These are phyloP conservation scores for Acleris laterana DNA, from an alignment of 2,888 invertebrate species.

Conservation along the genomic window DNA sequence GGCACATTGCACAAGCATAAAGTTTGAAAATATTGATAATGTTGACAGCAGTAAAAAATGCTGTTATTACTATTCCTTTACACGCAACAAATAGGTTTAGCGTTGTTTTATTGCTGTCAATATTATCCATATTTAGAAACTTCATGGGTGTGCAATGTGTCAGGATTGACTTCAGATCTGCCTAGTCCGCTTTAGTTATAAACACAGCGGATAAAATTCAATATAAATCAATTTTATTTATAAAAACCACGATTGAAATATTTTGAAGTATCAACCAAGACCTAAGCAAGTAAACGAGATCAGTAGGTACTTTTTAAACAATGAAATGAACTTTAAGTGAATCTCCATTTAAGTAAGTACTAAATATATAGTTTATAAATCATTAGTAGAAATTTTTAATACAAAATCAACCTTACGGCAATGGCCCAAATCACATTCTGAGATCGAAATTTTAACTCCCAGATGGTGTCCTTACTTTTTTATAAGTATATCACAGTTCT, in stretches of 20 bases:
- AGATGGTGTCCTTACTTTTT: constrained; percentile 73
- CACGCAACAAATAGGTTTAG: too few species aligned
- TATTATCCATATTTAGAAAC: too few species aligned
- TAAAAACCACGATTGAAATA: not conserved
- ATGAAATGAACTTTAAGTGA: not conserved
- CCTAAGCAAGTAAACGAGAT: constrained; percentile 4
- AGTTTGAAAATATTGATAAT: too few species aligned
- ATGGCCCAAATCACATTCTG: constrained; percentile 68
- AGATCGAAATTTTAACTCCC: constrained; percentile 74
- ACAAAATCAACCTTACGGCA: constrained; percentile 47
- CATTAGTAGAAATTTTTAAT: constrained; percentile 16
- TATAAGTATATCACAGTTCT: constrained; percentile 75
- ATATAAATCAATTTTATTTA: not conserved
- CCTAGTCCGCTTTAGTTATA: not conserved
- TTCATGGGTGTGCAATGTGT: too few species aligned
- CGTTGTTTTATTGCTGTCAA: too few species aligned
- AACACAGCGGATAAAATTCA: not conserved
- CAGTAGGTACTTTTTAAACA: not conserved
- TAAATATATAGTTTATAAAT: constrained; percentile 1
- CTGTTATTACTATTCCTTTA: too few species aligned
- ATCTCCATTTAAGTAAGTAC: not conserved
- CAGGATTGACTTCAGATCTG: too few species aligned
- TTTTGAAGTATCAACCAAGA: not conserved
- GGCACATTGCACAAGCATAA: too few species aligned
- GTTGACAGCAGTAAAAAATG: too few species aligned